Evolutionary conservation across 2,888 invertebrate genomes (phyloP), one percentile per base, ranked within the genome.

Genomic region (Lapara coniferarum): DNA sequence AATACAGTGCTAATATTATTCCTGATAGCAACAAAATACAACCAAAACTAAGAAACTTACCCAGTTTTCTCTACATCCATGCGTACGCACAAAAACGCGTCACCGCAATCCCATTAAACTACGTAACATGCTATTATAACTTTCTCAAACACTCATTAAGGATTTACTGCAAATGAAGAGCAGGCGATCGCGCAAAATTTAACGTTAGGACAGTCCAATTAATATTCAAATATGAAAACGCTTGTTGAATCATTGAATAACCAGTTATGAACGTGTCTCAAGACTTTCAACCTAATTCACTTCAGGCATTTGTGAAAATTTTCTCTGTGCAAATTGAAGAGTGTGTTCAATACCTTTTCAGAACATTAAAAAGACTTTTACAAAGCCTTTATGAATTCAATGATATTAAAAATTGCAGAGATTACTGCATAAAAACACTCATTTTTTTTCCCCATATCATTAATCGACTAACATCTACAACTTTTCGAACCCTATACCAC

Each of bases 151-250:
- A 19, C 63, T 49, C 19, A 49, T 63, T 63, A 63, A 63, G 46
- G 49, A 63, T 63, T 63, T 46, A 63, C 46, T 46, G 49, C 6
- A 49, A 7, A 56, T 19, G 13, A 57, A 37, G 55, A 49, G 63
- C 19, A 10, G 19, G 49, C 46, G 19, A 63, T 49, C 49, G 63
- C 19, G 63, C 19, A 63, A 19, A 63, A 63, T 63, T 49, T 63
- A 63, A 63, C 19, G 49, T 63, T 63, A 49, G 25, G 6, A 49
- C 49, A 44, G 37, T 37, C 16, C 16, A 19, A 69, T 63, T 59
- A 63, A 46, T 66, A 69, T 71, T 69, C 51, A 69, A 71, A 69
- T 49, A 66, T 52, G 66, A 51, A 57, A 46, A 70, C 69, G 58
- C 56, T 57, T 56, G 46, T 16, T 25, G 49, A 66, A 69, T 66